A percentile compares a stretch with the other conserved stretches of the same genome.
These are phyloP conservation scores for Poeciliopsis prolifica DNA, from an alignment of 2,113 vertebrate species.

Conservation along the genomic window DNA sequence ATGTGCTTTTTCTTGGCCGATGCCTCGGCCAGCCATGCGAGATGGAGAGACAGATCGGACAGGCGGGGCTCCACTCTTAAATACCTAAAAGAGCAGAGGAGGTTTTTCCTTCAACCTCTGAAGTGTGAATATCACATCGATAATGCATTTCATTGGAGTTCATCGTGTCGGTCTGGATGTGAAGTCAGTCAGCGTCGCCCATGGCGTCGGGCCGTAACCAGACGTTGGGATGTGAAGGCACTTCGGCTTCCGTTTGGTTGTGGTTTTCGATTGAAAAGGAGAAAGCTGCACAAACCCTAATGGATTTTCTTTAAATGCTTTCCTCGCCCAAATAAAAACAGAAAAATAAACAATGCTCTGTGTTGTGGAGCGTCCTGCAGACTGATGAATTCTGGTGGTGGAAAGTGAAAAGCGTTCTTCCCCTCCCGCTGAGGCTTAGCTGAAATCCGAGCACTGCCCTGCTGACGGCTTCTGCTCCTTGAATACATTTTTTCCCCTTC, in stretches of 20 bases:
- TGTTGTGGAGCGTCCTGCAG: neutral
- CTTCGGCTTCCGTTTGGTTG: slow-evolving; percentile 1
- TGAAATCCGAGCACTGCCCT: slow-evolving; percentile 21
- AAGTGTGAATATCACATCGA: slow-evolving; percentile 36
- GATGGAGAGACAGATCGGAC: slow-evolving; percentile 16
- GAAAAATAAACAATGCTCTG: neutral
- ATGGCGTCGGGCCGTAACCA: slow-evolving; percentile 28
- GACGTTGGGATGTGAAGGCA: slow-evolving; percentile 36
- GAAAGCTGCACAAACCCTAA: neutral
- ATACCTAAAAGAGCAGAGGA: slow-evolving; percentile 19
- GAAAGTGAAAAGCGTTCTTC: neutral
- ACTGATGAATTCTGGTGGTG: slow-evolving; percentile 8
- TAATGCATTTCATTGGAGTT: slow-evolving; percentile 37
- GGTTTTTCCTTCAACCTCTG: slow-evolving; percentile 1
- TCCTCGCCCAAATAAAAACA: neutral
- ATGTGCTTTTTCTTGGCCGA: slow-evolving; percentile 42
- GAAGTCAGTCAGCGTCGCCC: slow-evolving; percentile 43
- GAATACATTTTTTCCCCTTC: slow-evolving; percentile 3
- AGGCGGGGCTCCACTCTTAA: slow-evolving; percentile 30
- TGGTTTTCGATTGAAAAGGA: too few relatives aligned
- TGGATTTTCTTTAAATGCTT: neutral
- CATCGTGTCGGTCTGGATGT: slow-evolving; percentile 18
- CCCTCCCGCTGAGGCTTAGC: slow-evolving; percentile 9
- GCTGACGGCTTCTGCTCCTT: slow-evolving; percentile 31
- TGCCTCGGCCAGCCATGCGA: slow-evolving; percentile 23